Percentiles rank a stretch among this genome's conserved stretches.
These are phyloP conservation scores for Sussaba pulchella DNA, from an alignment of 2,888 invertebrate genomes.

Conservation along the genomic window DNA sequence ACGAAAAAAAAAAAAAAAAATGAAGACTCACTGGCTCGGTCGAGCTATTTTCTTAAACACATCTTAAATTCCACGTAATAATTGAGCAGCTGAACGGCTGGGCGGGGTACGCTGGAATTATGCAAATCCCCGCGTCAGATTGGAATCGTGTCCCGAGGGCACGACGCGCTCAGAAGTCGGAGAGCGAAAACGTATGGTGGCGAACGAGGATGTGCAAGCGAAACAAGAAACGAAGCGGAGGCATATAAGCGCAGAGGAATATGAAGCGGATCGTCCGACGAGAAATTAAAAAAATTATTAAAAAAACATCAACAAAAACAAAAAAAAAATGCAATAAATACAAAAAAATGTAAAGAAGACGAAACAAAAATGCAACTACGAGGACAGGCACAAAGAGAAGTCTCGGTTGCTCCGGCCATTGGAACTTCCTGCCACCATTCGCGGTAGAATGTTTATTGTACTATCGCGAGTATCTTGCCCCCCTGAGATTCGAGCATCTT, in stretches of 20 bases:
- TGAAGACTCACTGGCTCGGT: constrained; percentile 63
- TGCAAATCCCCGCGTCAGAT: constrained; percentile 83
- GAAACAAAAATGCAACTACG: no score
- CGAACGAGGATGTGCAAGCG: constrained; percentile 43
- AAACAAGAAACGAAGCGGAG: constrained; percentile 50
- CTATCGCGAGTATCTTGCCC: constrained; percentile 2
- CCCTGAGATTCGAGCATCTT: constrained; percentile 12
- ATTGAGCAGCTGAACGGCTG: constrained; percentile 82
- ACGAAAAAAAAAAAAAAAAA: constrained; percentile 54
- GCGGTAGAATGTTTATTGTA: constrained; percentile 31
- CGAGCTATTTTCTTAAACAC: constrained; percentile 83
- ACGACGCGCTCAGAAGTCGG: constrained; percentile 64
- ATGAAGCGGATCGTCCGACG: constrained; percentile 53
- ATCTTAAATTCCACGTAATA: constrained; percentile 83
- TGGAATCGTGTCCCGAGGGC: constrained; percentile 82
- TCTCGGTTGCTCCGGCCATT: constrained; percentile 61
- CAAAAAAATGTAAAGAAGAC: no score
- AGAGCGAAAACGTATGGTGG: constrained; percentile 54
- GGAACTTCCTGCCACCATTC: constrained; percentile 57
- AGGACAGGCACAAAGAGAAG: constrained; percentile 37
- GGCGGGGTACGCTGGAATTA: constrained; percentile 82
- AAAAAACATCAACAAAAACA: constrained; percentile 19
- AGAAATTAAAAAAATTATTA: constrained; percentile 27
- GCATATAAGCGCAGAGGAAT: constrained; percentile 34
- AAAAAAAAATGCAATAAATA: constrained; percentile 13